Percentiles rank a stretch among this genome's conserved stretches.
Evolutionary conservation across 1,140 invertebrate genomes (phyloP).

Genomic region (Ganaspis sp.): DNA sequence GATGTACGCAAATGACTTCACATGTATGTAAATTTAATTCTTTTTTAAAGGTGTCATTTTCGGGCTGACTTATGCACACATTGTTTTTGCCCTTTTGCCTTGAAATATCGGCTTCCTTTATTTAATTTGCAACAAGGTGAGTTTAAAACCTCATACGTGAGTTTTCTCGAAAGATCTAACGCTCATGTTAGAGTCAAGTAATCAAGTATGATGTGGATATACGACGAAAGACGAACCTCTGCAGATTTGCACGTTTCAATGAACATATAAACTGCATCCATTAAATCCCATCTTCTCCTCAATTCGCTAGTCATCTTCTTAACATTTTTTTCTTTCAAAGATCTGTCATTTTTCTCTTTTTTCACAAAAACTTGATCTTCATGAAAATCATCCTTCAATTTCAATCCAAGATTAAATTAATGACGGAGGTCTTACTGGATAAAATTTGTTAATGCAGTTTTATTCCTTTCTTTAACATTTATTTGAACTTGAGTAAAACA

Average conservation of each 20-base stretch:
- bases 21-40: neutral
- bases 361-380: too few relatives aligned
- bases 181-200: neutral
- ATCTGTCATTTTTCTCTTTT: neutral
- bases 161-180: neutral
- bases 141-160: neutral
- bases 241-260: constrained; percentile 11
- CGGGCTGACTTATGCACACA: neutral
- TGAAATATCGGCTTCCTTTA: constrained; percentile 4
- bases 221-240: constrained; percentile 2
- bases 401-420: too few relatives aligned
- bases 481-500: too few relatives aligned
- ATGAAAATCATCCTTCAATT: too few relatives aligned
- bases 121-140: neutral
- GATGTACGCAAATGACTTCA: neutral
- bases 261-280: constrained; percentile 16
- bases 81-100: neutral
- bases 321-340: neutral
- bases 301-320: neutral
- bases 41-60: neutral
- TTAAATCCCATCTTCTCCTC: neutral
- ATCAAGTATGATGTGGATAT: neutral
- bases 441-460: too few relatives aligned
- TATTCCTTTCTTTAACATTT: too few relatives aligned
- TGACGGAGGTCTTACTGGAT: too few relatives aligned